Evolutionary conservation across 2,797 vertebrate species (phyloP).

Genomic region (Pipistrellus pipistrellus): DNA sequence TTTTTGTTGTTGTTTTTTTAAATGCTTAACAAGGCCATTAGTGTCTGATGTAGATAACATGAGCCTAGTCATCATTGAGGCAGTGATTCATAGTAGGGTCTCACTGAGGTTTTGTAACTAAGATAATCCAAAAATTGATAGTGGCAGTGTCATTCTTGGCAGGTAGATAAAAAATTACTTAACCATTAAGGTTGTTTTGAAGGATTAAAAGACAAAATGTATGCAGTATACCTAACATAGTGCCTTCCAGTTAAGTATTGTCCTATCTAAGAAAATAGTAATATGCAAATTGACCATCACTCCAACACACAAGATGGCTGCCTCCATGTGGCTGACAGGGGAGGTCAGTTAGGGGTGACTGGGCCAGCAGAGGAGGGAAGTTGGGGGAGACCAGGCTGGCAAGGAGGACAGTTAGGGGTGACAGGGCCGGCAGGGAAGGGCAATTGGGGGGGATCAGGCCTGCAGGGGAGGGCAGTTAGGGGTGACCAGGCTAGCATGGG

Average conservation of each 20-base stretch:
- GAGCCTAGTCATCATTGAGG: background rate
- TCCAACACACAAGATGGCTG: no score
- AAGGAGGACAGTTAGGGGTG: no score
- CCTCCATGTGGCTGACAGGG: no score
- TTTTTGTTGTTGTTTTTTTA: background rate
- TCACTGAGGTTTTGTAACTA: background rate
- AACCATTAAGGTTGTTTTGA: background rate
- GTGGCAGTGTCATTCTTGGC: background rate
- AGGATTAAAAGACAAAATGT: background rate
- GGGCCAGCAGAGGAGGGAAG: no score
- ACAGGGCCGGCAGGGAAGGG: no score
- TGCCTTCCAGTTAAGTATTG: background rate
- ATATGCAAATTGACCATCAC: no score
- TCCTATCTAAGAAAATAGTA: no score
- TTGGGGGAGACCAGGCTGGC: no score
- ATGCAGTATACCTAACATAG: background rate
- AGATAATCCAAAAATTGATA: background rate
- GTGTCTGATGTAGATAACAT: slow-evolving; percentile 3
- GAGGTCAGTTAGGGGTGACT: no score
- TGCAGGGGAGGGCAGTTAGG: no score
- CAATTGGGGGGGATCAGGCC: no score
- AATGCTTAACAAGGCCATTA: background rate
- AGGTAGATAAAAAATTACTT: slow-evolving; percentile 23
- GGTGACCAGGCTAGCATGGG: no score
- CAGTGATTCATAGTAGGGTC: background rate